Base-by-base conservation (phyloP, 2,888 invertebrate species). In the Cheilosia variabilis region DNA sequence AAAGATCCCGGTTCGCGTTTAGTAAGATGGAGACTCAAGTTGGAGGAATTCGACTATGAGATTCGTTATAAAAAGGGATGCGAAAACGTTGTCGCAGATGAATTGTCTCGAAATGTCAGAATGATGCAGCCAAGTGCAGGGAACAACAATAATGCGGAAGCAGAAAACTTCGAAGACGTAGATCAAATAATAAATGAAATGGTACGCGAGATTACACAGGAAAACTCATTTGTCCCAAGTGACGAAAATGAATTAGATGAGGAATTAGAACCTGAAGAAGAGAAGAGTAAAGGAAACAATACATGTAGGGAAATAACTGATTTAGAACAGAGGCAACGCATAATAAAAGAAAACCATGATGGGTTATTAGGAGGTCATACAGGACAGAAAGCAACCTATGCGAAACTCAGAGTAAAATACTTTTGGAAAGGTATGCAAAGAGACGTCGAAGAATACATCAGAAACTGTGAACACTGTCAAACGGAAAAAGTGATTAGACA, bases 1-100 rank as follows among this genome's bases (percentile, higher is more conserved):
- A 91, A 92, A 87, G 91, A 92, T 9, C 91, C 91, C 0, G 90
- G 89, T 34, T 90, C 90, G 0, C 88, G 90, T 81, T 78, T 91
- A 10, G 89, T 89, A 2, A 52, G 91, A 3, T 92, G 91, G 91
- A 77, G 89, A 6, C 69, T 91, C 24, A 89, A 88, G 79, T 69
- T 90, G 5, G 88, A 88, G 69, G 90, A 90, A 68, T 90, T 87
- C 41, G 87, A 89, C 19, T 89, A 88, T 68, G 27, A 27, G 5
- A 27, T 27, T 27, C 27, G 27, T 27, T 27, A 27, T 5, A 27
- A 27, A 27, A 27, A 27, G 27, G 27, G 27, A 27, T 27, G 27
- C 27, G 27, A 27, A 27, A 27, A 27, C 27, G 27, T 27, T 22
- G 82, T 73, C 13, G 87, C 83, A 15, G 87, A 87, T 27, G 80